These are phyloP conservation scores for Synergus umbraculus DNA, from an alignment of 2,888 invertebrate species.

Conservation along the genomic window DNA sequence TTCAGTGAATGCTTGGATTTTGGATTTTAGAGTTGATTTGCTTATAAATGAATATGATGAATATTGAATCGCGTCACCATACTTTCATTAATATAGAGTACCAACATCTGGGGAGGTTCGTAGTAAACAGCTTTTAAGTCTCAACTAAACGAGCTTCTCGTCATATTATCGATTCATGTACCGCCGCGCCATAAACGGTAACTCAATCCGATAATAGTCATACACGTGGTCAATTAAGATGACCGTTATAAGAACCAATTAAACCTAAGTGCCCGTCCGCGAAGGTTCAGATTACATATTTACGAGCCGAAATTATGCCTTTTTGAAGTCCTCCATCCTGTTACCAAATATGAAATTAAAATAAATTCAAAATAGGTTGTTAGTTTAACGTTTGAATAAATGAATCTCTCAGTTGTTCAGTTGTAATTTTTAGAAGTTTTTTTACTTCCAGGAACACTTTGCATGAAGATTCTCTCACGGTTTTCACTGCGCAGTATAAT, in stretches of 20 bases:
- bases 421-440: not conserved
- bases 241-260: slow-evolving; percentile 64
- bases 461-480: not conserved
- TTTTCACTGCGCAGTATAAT: not conserved
- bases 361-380: not conserved
- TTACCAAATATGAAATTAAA: not conserved
- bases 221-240: slow-evolving; percentile 65
- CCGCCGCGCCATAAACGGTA: slow-evolving; percentile 58
- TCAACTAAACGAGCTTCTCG: not conserved
- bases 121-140: not conserved
- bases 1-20: not conserved
- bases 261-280: slow-evolving; percentile 59
- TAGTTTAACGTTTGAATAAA: not conserved
- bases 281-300: slow-evolving; percentile 66
- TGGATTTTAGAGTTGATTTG: not conserved
- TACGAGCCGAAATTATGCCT: slow-evolving; percentile 65
- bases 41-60: not conserved
- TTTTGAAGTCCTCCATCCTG: slow-evolving; percentile 43
- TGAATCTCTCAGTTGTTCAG: too few relatives aligned
- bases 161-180: slow-evolving; percentile 36
- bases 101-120: not conserved
- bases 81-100: slow-evolving; percentile 7
- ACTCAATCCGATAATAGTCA: slow-evolving; percentile 67
- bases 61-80: not conserved
- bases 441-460: not conserved